Conservation (phyloP, 2,113 vertebrate species). For the Hyperopisus bebe region DNA sequence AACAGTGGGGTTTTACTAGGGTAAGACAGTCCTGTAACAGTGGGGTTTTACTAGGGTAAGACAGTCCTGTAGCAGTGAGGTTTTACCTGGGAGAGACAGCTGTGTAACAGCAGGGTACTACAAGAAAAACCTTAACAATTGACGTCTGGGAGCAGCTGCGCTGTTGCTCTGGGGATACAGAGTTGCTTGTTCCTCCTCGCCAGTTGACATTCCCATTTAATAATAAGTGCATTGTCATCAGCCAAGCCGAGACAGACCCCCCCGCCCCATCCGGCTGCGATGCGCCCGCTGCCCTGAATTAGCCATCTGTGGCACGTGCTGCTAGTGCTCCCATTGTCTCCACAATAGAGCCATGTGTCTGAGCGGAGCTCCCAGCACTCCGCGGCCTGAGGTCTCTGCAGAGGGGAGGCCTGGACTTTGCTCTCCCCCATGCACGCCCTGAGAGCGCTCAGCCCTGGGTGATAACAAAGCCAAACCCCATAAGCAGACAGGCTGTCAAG, state of each 20-base stretch:
- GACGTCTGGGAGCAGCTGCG: constrained; percentile 2
- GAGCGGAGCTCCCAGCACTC: not conserved
- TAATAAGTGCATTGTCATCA: constrained; percentile 14
- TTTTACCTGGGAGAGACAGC: not conserved
- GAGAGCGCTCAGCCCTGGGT: not conserved
- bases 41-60: not conserved
- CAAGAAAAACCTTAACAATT: not conserved
- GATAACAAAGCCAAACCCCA: not conserved
- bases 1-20: not conserved
- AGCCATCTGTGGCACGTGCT: not conserved
- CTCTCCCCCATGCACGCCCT: not conserved
- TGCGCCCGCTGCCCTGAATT: not conserved
- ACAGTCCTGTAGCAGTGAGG: not conserved
- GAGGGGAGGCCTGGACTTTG: not conserved
- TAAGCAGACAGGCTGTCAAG: not conserved
- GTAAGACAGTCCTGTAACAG: not conserved
- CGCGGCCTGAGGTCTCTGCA: not conserved
- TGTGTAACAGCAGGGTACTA: not conserved
- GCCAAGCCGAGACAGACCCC: not conserved
- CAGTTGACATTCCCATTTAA: not conserved
- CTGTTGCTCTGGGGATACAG: not conserved
- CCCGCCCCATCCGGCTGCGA: not conserved
- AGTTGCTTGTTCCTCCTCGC: not conserved
- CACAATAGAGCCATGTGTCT: not conserved
- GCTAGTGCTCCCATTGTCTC: not conserved